phyloP scores from a whole-genome alignment of 2,888 invertebrate genomes.

The Calliscelio sp. region DNA sequence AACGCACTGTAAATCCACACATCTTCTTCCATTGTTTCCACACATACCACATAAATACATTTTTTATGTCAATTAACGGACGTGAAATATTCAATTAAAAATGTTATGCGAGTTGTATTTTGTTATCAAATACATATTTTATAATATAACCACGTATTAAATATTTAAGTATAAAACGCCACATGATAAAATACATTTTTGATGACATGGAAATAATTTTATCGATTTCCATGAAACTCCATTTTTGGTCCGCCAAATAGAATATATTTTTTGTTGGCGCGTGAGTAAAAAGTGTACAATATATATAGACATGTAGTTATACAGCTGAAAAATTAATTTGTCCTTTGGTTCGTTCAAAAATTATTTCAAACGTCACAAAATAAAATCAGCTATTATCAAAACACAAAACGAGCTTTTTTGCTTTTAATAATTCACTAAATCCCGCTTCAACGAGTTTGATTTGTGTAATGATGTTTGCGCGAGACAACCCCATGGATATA shows the following conservation, averaged over 20 bases:
- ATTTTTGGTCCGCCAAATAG: constrained; percentile 10
- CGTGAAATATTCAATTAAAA: constrained; percentile 11
- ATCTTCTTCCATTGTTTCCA: neutral
- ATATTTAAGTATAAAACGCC: constrained; percentile 5
- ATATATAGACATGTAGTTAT: neutral
- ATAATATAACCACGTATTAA: neutral
- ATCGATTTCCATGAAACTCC: constrained; percentile 6
- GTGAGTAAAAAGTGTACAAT: neutral
- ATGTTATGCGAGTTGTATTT: neutral
- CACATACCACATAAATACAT: neutral
- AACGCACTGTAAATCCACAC: too few relatives aligned
- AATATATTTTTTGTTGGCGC: neutral
- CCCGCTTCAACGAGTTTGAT: neutral
- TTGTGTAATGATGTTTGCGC: constrained; percentile 33
- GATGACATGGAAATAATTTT: constrained; percentile 37
- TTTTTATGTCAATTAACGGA: constrained; percentile 5
- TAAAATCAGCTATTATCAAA: neutral
- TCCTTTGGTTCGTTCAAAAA: neutral
- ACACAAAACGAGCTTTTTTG: neutral
- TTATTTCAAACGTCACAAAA: neutral
- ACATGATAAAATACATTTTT: constrained; percentile 26
- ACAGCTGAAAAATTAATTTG: constrained; percentile 16
- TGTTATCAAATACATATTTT: constrained; percentile 2
- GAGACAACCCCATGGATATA: neutral
- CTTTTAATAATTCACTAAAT: constrained; percentile 14